A percentile compares a stretch with the other conserved stretches of the same genome.
Evolutionary conservation across 2,113 vertebrate genomes (phyloP).

Genomic region (Elachura formosa): DNA sequence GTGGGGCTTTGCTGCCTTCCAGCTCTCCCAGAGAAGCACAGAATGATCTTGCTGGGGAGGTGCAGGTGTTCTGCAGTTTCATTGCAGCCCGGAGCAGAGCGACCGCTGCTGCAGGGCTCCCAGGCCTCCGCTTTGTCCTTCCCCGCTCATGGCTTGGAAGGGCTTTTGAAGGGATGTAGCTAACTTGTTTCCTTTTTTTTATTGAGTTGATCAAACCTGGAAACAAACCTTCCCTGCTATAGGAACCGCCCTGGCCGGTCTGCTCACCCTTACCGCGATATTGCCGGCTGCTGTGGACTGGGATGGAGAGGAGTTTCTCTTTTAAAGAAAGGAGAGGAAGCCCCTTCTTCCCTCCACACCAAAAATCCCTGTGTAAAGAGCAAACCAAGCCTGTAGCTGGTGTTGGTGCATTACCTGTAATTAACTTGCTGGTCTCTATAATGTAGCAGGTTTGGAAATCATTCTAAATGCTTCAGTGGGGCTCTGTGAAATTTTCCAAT

Average conservation of each 20-base stretch:
- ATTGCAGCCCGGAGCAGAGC: background rate
- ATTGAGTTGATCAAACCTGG: accelerated
- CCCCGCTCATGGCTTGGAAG: background rate
- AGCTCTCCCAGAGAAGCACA: background rate
- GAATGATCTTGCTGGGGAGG: background rate
- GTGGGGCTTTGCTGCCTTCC: background rate
- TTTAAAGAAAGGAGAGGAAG: background rate
- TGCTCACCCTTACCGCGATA: accelerated
- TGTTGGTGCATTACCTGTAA: background rate
- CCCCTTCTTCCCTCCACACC: background rate
- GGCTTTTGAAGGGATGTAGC: background rate
- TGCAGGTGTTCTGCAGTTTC: background rate
- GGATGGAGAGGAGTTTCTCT: background rate
- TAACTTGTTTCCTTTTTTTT: background rate
- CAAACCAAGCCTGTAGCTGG: background rate
- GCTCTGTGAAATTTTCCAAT: accelerated
- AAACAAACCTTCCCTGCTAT: background rate
- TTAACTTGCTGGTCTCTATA: background rate
- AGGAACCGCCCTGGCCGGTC: background rate
- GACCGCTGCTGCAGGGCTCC: too few relatives aligned
- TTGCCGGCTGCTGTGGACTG: accelerated
- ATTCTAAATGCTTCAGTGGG: background rate
- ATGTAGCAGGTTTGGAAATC: accelerated
- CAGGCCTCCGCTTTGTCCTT: accelerated
- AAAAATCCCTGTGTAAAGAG: accelerated